A percentile compares a stretch with the other conserved stretches of the same genome.
phyloP scores from a whole-genome alignment of 1,140 invertebrate species.

The Leptinotarsa undecemlineata region DNA sequence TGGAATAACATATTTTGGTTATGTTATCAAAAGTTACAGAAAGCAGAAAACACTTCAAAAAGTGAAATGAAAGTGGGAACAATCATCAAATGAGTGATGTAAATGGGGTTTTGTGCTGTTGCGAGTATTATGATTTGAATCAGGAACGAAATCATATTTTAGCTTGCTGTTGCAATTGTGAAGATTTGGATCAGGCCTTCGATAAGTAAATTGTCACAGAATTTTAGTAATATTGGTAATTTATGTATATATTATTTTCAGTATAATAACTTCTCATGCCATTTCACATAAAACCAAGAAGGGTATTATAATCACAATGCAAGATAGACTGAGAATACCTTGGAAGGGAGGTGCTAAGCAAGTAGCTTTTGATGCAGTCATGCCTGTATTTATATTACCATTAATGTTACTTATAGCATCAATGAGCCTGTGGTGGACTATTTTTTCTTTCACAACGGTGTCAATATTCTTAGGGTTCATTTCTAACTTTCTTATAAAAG shows the following conservation, averaged over 20 bases:
- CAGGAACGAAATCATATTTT: conserved; percentile 60
- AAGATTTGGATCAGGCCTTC: conserved; percentile 59
- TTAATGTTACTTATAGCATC: conserved; percentile 63
- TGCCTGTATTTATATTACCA: conserved; percentile 69
- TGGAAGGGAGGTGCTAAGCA: conserved; percentile 62
- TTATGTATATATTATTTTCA: conserved; percentile 34
- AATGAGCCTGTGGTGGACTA: conserved; percentile 62
- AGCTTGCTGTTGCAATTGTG: conserved; percentile 63
- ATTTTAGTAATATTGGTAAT: neutral
- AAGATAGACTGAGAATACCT: conserved; percentile 61
- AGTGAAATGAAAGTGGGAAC: too few species aligned
- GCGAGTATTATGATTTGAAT: conserved; percentile 61
- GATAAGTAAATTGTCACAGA: conserved; percentile 51
- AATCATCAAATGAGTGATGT: neutral
- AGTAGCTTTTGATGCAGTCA: conserved; percentile 62
- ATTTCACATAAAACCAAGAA: conserved; percentile 37
- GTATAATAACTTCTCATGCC: conserved; percentile 43
- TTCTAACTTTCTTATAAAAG: conserved; percentile 63
- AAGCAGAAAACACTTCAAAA: too few species aligned
- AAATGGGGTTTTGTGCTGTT: conserved; percentile 59
- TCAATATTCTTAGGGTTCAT: conserved; percentile 66
- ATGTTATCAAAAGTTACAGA: too few species aligned
- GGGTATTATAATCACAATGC: conserved; percentile 54
- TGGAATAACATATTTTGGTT: too few species aligned
- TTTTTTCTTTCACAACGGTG: conserved; percentile 65